Evolutionary conservation across 2,113 vertebrate genomes (phyloP).

Genomic region (Ciconia stormi): DNA sequence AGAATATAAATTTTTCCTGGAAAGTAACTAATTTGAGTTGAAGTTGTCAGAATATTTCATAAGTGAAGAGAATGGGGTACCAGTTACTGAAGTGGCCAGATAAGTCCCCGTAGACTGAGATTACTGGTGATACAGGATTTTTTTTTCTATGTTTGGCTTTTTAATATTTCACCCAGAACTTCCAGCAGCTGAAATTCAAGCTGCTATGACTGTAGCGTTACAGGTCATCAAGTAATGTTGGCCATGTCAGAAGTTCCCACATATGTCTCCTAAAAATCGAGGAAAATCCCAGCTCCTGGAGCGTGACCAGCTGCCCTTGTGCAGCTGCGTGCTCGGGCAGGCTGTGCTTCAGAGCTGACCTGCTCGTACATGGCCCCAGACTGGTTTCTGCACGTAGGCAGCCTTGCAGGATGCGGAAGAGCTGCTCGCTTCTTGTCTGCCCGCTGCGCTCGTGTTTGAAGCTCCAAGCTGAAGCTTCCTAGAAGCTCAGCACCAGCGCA

Average conservation of each 20-base stretch:
- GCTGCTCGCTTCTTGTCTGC: neutral
- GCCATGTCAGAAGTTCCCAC: neutral
- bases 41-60: neutral
- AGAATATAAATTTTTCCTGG: neutral
- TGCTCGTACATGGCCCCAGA: fast-evolving
- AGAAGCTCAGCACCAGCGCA: neutral
- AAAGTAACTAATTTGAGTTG: neutral
- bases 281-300: neutral
- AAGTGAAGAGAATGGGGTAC: neutral
- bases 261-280: neutral
- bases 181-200: neutral
- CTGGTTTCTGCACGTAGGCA: neutral
- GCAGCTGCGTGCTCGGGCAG: fast-evolving
- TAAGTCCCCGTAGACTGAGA: neutral
- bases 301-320: neutral
- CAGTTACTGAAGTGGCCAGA: no score
- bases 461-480: neutral
- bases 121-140: neutral
- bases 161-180: neutral
- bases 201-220: neutral
- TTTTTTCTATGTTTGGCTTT: neutral
- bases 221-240: fast-evolving
- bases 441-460: fast-evolving
- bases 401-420: neutral
- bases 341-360: neutral